These are phyloP conservation scores for Sarcophaga carnaria DNA, from an alignment of 2,888 invertebrate species.

Conservation along the genomic window DNA sequence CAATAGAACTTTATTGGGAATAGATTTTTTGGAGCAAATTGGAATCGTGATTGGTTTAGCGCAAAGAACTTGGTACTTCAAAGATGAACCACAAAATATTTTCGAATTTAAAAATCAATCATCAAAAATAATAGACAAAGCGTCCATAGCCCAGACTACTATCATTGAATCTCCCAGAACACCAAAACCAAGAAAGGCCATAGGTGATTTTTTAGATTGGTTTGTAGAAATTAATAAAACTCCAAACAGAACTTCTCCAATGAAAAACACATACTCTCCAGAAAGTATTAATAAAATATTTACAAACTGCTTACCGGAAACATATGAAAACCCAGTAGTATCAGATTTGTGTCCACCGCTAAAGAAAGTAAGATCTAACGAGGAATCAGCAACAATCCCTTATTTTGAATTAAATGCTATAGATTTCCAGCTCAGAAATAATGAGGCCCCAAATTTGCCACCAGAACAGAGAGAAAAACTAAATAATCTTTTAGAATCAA, in stretches of 20 bases:
- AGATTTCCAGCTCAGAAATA: too few relatives aligned
- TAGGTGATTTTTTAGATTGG: too few relatives aligned
- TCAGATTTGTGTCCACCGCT: too few relatives aligned
- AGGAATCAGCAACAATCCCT: too few relatives aligned
- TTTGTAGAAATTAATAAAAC: too few relatives aligned
- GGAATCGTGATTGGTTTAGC: constrained; percentile 54
- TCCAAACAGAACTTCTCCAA: neutral
- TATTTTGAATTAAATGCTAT: too few relatives aligned
- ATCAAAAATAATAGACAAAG: neutral
- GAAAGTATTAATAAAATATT: neutral
- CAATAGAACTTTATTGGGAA: constrained; percentile 47
- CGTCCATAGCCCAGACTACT: neutral
- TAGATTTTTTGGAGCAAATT: constrained; percentile 48
- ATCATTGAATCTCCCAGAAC: neutral
- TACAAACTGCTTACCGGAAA: constrained; percentile 1
- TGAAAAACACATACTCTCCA: neutral
- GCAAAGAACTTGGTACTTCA: constrained; percentile 2
- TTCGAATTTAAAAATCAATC: constrained; percentile 33
- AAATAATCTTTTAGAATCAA: too few relatives aligned
- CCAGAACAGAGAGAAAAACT: too few relatives aligned
- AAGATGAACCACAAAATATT: constrained; percentile 61
- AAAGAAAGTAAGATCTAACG: too few relatives aligned
- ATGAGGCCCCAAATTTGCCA: too few relatives aligned
- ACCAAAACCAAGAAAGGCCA: neutral
- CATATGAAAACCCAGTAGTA: neutral